Evolutionary conservation across 2,113 vertebrate genomes (phyloP).

Genomic region (Pycnonotus jocosus): DNA sequence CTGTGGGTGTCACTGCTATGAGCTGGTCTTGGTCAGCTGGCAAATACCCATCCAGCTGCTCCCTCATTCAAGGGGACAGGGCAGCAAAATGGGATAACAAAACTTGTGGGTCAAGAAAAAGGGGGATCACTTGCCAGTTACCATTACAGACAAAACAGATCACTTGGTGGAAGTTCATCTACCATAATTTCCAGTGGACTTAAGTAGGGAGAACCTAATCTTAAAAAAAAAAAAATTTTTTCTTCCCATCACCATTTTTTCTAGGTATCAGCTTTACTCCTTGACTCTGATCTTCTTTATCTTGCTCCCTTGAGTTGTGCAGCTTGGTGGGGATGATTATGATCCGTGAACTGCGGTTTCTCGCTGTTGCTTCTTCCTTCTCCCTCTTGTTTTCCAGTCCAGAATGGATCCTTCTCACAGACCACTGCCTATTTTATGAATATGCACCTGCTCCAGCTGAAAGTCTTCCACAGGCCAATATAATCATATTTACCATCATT

Average conservation of each 20-base stretch:
- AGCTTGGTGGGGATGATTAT: accelerated
- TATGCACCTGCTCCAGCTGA: accelerated
- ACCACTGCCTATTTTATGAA: neutral
- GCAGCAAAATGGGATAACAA: neutral
- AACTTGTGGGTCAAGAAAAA: neutral
- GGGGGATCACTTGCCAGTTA: neutral
- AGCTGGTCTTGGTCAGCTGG: neutral
- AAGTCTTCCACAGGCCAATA: neutral
- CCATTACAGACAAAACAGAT: neutral
- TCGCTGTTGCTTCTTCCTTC: neutral
- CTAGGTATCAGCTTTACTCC: neutral
- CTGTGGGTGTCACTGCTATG: no score
- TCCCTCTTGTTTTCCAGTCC: neutral
- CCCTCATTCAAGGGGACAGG: neutral
- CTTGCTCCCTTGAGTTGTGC: accelerated
- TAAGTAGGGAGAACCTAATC: neutral
- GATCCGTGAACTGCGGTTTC: accelerated
- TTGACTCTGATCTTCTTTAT: neutral
- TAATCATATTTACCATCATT: neutral
- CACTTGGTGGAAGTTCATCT: neutral
- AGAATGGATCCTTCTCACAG: neutral
- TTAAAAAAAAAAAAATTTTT: neutral
- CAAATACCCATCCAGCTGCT: accelerated
- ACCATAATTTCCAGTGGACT: neutral
- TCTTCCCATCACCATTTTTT: neutral